phyloP scores from a whole-genome alignment of 2,113 vertebrate genomes.

The Oryzias curvinotus region DNA sequence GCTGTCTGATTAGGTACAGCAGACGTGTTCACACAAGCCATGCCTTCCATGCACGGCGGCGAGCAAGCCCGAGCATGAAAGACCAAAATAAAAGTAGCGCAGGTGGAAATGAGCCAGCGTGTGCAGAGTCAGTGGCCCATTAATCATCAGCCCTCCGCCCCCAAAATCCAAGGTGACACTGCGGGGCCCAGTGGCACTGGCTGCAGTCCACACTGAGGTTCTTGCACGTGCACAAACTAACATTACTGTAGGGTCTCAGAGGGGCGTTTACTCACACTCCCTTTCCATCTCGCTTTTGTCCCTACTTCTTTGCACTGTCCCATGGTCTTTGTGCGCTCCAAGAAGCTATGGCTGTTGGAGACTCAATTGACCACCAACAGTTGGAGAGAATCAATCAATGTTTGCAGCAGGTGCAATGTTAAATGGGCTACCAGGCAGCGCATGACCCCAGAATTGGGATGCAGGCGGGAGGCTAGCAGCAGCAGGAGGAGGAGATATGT shows the following conservation, averaged over 20 bases:
- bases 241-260: slow-evolving; percentile 52
- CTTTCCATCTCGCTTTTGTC: slow-evolving; percentile 20
- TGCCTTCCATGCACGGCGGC: slow-evolving; percentile 15
- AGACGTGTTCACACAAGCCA: slow-evolving; percentile 35
- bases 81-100: slow-evolving; percentile 34
- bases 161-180: slow-evolving; percentile 65
- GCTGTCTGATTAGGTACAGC: slow-evolving; percentile 41
- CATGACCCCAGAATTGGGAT: slow-evolving; percentile 43
- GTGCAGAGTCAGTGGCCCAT: slow-evolving; percentile 49
- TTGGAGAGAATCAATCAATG: slow-evolving; percentile 57
- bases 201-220: slow-evolving; percentile 20
- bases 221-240: slow-evolving; percentile 36
- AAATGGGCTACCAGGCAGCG: slow-evolving; percentile 49
- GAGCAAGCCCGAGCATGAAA: slow-evolving; percentile 29
- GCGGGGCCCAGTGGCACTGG: slow-evolving; percentile 5
- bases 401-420: slow-evolving; percentile 52
- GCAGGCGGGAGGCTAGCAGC: slow-evolving; percentile 27
- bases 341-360: slow-evolving; percentile 37
- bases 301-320: slow-evolving; percentile 24
- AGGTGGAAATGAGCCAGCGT: slow-evolving; percentile 55
- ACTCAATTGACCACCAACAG: slow-evolving; percentile 46
- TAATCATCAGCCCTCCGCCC: slow-evolving; percentile 53
- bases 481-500: slow-evolving; percentile 30
- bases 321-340: slow-evolving; percentile 7
- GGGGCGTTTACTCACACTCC: slow-evolving; percentile 44